phyloP scores from a whole-genome alignment of 2,888 invertebrate species.

The Epsilonema sp. region DNA sequence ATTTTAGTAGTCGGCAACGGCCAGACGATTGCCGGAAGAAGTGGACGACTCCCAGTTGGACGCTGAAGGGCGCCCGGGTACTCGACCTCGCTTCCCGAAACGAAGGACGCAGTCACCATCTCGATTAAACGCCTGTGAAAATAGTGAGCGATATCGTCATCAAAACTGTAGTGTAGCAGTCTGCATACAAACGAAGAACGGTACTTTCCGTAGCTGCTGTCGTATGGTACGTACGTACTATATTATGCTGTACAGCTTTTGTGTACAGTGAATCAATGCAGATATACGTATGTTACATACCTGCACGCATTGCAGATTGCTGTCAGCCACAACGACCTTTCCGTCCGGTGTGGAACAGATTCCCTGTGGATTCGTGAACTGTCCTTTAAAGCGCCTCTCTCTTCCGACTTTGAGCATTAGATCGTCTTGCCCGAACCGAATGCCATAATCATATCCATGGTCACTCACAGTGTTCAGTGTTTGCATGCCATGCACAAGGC shows the following conservation, averaged over 20 bases:
- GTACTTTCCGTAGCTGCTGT: no score
- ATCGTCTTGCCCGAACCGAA: slow-evolving; percentile 34
- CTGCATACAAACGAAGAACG: no score
- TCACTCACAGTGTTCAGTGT: no score
- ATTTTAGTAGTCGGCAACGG: slow-evolving; percentile 39
- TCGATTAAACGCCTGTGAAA: no score
- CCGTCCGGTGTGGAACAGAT: slow-evolving; percentile 31
- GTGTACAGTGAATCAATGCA: no score
- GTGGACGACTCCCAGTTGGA: slow-evolving; percentile 37
- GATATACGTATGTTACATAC: no score
- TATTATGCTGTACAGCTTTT: no score
- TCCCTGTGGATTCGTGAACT: slow-evolving; percentile 39
- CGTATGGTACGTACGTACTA: no score
- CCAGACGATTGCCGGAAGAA: slow-evolving; percentile 15
- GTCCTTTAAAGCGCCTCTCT: slow-evolving; percentile 36
- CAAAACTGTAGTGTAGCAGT: no score
- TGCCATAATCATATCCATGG: no score
- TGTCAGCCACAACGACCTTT: slow-evolving; percentile 35
- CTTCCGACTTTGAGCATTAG: slow-evolving; percentile 34
- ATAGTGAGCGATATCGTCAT: no score
- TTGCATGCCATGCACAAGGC: neutral
- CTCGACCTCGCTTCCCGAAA: slow-evolving; percentile 34
- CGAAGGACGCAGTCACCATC: slow-evolving; percentile 34
- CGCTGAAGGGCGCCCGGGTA: slow-evolving; percentile 37
- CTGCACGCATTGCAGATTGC: slow-evolving; percentile 36